Evolutionary conservation across 2,888 invertebrate genomes (phyloP).

Genomic region (Anoncus sp.): DNA sequence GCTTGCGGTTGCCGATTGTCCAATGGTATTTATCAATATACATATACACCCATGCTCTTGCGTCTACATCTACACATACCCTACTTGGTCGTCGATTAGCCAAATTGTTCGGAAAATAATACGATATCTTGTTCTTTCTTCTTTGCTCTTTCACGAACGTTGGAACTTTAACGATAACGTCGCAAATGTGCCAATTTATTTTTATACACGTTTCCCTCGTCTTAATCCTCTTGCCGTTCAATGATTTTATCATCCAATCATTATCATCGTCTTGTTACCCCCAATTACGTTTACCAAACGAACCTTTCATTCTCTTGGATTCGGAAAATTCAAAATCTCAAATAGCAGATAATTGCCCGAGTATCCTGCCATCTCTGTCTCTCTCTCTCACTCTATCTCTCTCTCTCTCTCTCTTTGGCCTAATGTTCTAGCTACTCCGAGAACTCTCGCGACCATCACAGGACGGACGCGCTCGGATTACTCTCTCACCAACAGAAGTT

Average conservation of each 20-base stretch:
- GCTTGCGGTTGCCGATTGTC: constrained; percentile 49
- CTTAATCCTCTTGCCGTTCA: background rate
- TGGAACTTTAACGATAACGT: constrained; percentile 7
- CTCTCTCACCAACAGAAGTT: constrained; percentile 74
- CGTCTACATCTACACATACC: constrained; percentile 2
- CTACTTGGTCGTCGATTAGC: constrained; percentile 73
- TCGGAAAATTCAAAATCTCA: constrained; percentile 22
- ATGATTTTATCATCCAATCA: background rate
- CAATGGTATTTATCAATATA: constrained; percentile 28
- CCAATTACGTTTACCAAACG: constrained; percentile 1
- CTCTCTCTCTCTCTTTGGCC: background rate
- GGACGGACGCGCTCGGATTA: constrained; percentile 72
- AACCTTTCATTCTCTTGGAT: constrained; percentile 16
- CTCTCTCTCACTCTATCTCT: no score
- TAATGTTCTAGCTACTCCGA: constrained; percentile 30
- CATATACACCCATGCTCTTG: background rate
- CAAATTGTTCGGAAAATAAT: constrained; percentile 77
- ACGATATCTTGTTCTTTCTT: constrained; percentile 69
- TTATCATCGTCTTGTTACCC: constrained; percentile 21
- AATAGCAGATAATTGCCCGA: constrained; percentile 42
- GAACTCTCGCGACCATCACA: background rate
- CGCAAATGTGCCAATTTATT: background rate
- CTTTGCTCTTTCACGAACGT: background rate
- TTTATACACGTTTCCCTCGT: background rate
- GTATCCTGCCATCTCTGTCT: constrained; percentile 12